These are phyloP conservation scores for Ascaphus truei DNA, from an alignment of 2,113 vertebrate species.

Conservation along the genomic window DNA sequence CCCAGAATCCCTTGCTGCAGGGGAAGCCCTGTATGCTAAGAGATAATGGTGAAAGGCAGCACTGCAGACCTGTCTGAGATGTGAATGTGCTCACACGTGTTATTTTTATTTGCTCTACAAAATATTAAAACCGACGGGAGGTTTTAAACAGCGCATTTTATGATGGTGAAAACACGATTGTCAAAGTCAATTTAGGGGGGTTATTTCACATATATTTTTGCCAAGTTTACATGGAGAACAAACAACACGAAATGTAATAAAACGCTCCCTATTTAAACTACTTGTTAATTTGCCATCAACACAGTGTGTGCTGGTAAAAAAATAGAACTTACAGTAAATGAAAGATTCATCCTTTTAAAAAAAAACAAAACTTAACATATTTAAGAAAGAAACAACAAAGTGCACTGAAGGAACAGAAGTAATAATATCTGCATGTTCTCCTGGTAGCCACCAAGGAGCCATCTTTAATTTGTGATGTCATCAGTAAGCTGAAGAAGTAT, in stretches of 20 bases:
- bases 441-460: background rate
- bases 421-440: background rate
- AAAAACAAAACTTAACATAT: background rate
- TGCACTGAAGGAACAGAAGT: no score
- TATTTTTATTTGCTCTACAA: no score
- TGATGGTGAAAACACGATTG: slow-evolving; percentile 26
- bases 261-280: slow-evolving; percentile 10
- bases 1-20: no score
- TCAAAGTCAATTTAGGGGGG: slow-evolving; percentile 26
- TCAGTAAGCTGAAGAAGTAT: slow-evolving; percentile 9
- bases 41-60: no score
- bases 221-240: slow-evolving; percentile 1
- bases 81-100: no score
- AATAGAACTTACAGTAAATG: background rate
- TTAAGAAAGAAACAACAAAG: background rate
- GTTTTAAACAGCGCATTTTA: slow-evolving; percentile 16
- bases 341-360: background rate
- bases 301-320: slow-evolving; percentile 1
- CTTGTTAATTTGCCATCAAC: slow-evolving; percentile 1
- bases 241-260: slow-evolving; percentile 8
- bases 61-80: no score
- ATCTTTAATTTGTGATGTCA: slow-evolving; percentile 30
- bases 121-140: background rate
- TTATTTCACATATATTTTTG: slow-evolving; percentile 21
- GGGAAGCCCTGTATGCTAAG: no score